Evolutionary conservation across 2,797 vertebrate genomes (phyloP).

Genomic region (Bufotes viridis): DNA sequence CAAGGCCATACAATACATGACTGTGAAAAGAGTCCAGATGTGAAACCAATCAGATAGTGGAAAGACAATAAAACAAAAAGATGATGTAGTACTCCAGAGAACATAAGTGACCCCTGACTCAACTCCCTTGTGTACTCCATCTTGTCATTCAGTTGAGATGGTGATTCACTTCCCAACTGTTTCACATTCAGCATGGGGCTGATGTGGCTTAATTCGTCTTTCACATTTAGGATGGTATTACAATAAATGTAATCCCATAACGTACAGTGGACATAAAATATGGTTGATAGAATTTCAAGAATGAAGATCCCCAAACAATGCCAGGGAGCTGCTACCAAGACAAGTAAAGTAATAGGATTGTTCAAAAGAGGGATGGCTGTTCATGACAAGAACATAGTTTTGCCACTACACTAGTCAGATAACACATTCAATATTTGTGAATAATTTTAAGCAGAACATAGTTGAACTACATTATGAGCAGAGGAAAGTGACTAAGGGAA

Average conservation of each 20-base stretch:
- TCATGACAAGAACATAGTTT: no score
- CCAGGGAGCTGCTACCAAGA: no score
- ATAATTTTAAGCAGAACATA: no score
- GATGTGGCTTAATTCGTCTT: background rate
- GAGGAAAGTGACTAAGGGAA: no score
- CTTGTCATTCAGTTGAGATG: slow-evolving; percentile 20
- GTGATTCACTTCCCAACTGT: slow-evolving; percentile 26
- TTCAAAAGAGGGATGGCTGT: no score
- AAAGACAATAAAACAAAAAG: slow-evolving; percentile 45
- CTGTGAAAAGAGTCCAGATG: slow-evolving; percentile 35
- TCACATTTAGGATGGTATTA: background rate
- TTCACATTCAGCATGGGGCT: slow-evolving; percentile 2
- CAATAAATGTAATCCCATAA: background rate
- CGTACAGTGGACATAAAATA: background rate
- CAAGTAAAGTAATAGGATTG: no score
- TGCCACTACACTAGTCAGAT: no score
- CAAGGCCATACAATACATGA: slow-evolving; percentile 38
- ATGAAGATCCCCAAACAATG: no score
- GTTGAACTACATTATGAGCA: no score
- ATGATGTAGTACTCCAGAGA: slow-evolving; percentile 6
- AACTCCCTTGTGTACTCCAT: slow-evolving; percentile 24
- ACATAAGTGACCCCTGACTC: slow-evolving; percentile 30
- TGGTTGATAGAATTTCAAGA: background rate
- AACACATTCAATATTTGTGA: no score
- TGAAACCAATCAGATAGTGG: slow-evolving; percentile 38